These are phyloP conservation scores for Trichoplusia ni DNA, from an alignment of 1,140 invertebrate species.

Conservation along the genomic window DNA sequence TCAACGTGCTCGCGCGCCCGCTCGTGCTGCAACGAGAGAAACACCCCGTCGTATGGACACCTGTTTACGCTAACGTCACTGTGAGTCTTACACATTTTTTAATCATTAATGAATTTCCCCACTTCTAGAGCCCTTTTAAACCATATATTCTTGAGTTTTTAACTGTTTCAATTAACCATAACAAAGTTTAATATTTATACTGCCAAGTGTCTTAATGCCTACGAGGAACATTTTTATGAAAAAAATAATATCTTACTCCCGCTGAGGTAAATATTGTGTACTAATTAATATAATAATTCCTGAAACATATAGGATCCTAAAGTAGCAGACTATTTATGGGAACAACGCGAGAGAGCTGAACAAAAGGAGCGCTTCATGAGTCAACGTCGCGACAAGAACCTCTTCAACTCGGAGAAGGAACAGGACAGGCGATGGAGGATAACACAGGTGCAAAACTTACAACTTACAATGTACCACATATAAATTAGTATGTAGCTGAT, in stretches of 20 bases:
- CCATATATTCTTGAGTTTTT: too few species aligned
- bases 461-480: background rate
- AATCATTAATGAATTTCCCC: too few species aligned
- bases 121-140: too few species aligned
- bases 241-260: too few species aligned
- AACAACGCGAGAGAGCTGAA: slow-evolving; percentile 88
- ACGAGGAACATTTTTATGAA: too few species aligned
- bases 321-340: slow-evolving; percentile 95
- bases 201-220: too few species aligned
- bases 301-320: slow-evolving; percentile 86
- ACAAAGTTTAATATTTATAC: too few species aligned
- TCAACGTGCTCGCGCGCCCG: slow-evolving; percentile 94
- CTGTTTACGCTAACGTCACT: slow-evolving; percentile 94
- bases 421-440: slow-evolving; percentile 81
- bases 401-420: slow-evolving; percentile 82
- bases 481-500: too few species aligned
- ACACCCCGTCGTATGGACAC: slow-evolving; percentile 94
- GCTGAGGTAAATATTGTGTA: too few species aligned
- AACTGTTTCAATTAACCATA: too few species aligned
- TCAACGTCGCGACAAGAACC: slow-evolving; percentile 82
- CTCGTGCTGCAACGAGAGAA: slow-evolving; percentile 90
- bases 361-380: slow-evolving; percentile 87
- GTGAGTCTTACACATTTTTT: slow-evolving; percentile 78
- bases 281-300: too few species aligned
- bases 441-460: slow-evolving; percentile 56